Evolutionary conservation across 2,888 invertebrate genomes (phyloP).

Genomic region (Pherbina coryleti): DNA sequence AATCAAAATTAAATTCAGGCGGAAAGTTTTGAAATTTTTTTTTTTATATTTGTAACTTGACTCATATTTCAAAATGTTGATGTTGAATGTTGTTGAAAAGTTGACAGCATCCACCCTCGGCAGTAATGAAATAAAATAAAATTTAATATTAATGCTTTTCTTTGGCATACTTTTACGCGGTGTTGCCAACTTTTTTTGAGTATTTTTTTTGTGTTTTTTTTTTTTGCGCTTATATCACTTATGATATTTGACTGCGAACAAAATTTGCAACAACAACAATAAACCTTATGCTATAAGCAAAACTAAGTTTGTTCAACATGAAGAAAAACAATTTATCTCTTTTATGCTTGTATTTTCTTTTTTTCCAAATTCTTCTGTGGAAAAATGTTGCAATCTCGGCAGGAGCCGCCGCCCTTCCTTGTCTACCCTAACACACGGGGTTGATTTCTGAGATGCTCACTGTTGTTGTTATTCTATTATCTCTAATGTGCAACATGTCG

Average conservation of each 20-base stretch:
- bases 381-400: too few relatives aligned
- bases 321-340: slow-evolving; percentile 53
- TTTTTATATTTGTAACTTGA: not conserved
- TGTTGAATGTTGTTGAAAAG: slow-evolving; percentile 11
- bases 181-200: slow-evolving; percentile 16
- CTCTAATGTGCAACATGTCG: slow-evolving; percentile 50
- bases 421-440: not conserved
- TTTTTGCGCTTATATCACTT: slow-evolving; percentile 8
- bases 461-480: slow-evolving; percentile 38
- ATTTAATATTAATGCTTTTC: slow-evolving; percentile 50
- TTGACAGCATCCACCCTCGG: slow-evolving; percentile 14
- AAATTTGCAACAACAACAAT: too few relatives aligned
- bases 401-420: too few relatives aligned
- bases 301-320: slow-evolving; percentile 46
- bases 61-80: slow-evolving; percentile 24
- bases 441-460: not conserved
- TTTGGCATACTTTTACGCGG: slow-evolving; percentile 45
- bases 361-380: not conserved
- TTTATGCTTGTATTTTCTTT: not conserved
- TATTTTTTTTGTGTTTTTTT: too few relatives aligned
- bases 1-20: too few relatives aligned
- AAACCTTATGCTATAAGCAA: too few relatives aligned
- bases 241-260: not conserved
- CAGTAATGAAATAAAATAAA: slow-evolving; percentile 45
- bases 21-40: too few relatives aligned